phyloP scores from a whole-genome alignment of 2,888 invertebrate species.

The Himalopsyche japonica region DNA sequence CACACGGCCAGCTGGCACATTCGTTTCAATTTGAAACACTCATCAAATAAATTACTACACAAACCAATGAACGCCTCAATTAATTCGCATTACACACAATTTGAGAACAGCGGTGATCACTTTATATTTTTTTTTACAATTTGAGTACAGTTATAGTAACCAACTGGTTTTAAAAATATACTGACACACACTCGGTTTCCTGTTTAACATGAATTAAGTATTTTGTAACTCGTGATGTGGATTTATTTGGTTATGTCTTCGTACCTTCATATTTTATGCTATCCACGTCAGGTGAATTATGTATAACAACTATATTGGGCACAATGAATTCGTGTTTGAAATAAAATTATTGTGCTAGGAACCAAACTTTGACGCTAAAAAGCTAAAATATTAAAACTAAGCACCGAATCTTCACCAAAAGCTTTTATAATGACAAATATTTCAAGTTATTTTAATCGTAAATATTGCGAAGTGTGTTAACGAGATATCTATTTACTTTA shows the following conservation, averaged over 20 bases:
- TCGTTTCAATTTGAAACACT: conserved; percentile 22
- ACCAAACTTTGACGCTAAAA: neutral
- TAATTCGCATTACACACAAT: neutral
- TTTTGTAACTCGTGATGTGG: neutral
- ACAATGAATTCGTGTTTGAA: neutral
- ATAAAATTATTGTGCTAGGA: neutral
- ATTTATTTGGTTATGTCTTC: neutral
- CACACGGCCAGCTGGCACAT: neutral
- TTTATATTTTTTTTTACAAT: neutral
- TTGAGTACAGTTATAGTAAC: neutral
- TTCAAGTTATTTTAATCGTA: neutral
- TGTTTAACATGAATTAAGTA: neutral
- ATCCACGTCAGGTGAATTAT: neutral
- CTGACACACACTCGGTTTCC: neutral
- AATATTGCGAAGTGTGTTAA: too few relatives aligned
- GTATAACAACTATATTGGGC: neutral
- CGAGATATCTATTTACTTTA: too few relatives aligned
- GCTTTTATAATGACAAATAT: neutral
- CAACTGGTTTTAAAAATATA: neutral
- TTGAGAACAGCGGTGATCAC: neutral
- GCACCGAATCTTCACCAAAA: neutral
- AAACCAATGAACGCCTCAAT: neutral
- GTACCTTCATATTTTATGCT: neutral
- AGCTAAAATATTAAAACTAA: neutral
- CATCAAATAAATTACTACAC: conserved; percentile 10